Conservation (phyloP, 2,888 invertebrate genomes). For the Caenorhabditis becei region DNA sequence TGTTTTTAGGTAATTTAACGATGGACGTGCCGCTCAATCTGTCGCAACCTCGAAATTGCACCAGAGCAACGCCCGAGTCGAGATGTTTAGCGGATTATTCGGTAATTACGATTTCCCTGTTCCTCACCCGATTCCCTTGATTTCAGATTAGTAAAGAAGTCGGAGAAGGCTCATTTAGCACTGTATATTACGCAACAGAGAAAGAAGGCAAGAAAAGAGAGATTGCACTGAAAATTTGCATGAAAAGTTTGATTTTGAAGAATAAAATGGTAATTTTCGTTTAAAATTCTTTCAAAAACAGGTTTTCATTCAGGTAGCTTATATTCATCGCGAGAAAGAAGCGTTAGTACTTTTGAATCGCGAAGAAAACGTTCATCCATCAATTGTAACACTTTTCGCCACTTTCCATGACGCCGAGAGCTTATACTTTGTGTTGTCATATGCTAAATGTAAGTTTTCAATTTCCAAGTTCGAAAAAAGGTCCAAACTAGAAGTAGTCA, state of each 20-base stretch:
- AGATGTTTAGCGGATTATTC: slow-evolving; percentile 59
- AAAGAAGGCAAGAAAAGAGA: slow-evolving; percentile 39
- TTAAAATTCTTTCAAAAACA: slow-evolving; percentile 85
- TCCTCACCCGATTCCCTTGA: neutral
- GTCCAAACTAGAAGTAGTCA: neutral
- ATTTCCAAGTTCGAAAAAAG: neutral
- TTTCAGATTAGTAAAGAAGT: slow-evolving; percentile 66
- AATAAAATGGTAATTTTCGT: slow-evolving; percentile 89
- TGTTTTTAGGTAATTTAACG: slow-evolving; percentile 3
- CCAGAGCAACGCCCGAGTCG: neutral
- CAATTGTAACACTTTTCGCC: slow-evolving; percentile 94
- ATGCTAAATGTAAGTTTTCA: slow-evolving; percentile 65
- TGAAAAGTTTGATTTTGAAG: slow-evolving; percentile 93
- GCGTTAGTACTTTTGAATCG: slow-evolving; percentile 84
- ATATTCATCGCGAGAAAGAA: slow-evolving; percentile 69
- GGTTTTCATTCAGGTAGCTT: slow-evolving; percentile 55
- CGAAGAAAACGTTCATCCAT: slow-evolving; percentile 84
- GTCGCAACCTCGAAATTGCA: slow-evolving; percentile 25
- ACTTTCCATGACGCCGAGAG: slow-evolving; percentile 96
- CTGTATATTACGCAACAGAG: slow-evolving; percentile 65
- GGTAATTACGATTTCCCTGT: slow-evolving; percentile 18
- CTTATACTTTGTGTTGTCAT: slow-evolving; percentile 95
- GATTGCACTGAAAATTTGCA: slow-evolving; percentile 95
- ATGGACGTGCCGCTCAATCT: slow-evolving; percentile 58
- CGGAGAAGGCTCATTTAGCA: slow-evolving; percentile 71